phyloP scores from a whole-genome alignment of 64 coral and sea anemone genomes.

The Stylophora pistillata region DNA sequence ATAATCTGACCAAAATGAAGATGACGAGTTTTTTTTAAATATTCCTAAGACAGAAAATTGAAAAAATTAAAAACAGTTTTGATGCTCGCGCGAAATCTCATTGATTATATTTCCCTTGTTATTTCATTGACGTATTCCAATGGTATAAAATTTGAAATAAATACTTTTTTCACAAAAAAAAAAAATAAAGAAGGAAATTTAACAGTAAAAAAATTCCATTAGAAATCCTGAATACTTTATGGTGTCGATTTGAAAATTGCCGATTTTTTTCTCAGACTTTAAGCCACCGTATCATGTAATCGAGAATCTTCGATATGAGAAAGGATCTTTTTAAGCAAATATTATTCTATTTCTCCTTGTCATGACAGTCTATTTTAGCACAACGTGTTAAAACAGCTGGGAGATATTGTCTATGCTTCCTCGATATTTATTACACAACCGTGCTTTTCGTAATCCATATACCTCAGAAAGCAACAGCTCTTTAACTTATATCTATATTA shows the following conservation, averaged over 20 bases:
- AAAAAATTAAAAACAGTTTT: too few species aligned
- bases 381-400: not conserved
- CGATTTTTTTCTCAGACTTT: not conserved
- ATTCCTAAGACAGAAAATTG: too few species aligned
- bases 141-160: not conserved
- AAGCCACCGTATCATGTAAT: not conserved
- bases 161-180: too few species aligned
- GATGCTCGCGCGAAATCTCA: too few species aligned
- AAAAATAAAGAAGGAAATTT: too few species aligned
- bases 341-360: not conserved
- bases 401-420: not conserved
- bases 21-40: too few species aligned
- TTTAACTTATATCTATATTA: not conserved
- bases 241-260: too few species aligned
- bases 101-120: too few species aligned
- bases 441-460: not conserved
- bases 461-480: not conserved
- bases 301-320: not conserved
- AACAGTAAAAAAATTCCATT: too few species aligned
- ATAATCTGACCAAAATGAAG: too few species aligned
- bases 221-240: too few species aligned
- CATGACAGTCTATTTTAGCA: not conserved
- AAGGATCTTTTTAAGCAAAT: not conserved
- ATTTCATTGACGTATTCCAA: too few species aligned
- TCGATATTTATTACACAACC: not conserved